Evolutionary conservation across 2,888 invertebrate genomes (phyloP).

Genomic region (Helicoverpa assulta): DNA sequence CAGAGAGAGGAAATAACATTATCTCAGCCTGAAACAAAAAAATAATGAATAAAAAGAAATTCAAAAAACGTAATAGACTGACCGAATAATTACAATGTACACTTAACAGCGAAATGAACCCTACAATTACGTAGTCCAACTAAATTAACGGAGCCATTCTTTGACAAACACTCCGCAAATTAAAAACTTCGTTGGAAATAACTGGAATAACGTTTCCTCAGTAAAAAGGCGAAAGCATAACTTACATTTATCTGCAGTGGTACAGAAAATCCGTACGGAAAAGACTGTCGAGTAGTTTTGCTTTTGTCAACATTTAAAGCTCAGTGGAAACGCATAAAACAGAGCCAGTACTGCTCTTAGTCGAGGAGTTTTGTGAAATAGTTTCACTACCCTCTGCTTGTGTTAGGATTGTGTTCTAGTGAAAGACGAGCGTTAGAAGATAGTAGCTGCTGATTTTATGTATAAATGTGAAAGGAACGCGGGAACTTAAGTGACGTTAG

Average conservation of each 20-base stretch:
- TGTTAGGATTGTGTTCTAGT: slow-evolving; percentile 4
- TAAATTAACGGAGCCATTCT: slow-evolving; percentile 24
- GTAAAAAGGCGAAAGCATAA: slow-evolving; percentile 36
- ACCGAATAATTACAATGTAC: slow-evolving; percentile 11
- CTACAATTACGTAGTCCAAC: slow-evolving; percentile 22
- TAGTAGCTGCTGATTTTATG: not conserved
- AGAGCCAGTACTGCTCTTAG: slow-evolving; percentile 52
- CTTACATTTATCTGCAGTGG: slow-evolving; percentile 59
- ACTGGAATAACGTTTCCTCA: slow-evolving; percentile 35
- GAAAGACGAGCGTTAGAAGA: slow-evolving; percentile 4
- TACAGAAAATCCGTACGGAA: slow-evolving; percentile 61
- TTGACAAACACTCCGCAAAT: slow-evolving; percentile 44
- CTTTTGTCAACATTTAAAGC: slow-evolving; percentile 68
- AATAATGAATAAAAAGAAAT: not conserved
- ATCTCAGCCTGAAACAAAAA: not conserved
- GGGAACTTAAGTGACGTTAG: not conserved
- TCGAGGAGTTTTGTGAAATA: slow-evolving; percentile 59
- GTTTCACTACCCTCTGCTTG: slow-evolving; percentile 52
- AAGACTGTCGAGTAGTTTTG: slow-evolving; percentile 57
- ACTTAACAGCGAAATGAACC: slow-evolving; percentile 31
- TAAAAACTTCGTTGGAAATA: slow-evolving; percentile 34
- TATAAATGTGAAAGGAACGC: too few species aligned
- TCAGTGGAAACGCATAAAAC: slow-evolving; percentile 66
- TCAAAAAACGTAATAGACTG: slow-evolving; percentile 17
- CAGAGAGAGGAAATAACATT: not conserved